Evolutionary conservation across 2,113 vertebrate genomes (phyloP).

Genomic region (Reinhardtius hippoglossoides): DNA sequence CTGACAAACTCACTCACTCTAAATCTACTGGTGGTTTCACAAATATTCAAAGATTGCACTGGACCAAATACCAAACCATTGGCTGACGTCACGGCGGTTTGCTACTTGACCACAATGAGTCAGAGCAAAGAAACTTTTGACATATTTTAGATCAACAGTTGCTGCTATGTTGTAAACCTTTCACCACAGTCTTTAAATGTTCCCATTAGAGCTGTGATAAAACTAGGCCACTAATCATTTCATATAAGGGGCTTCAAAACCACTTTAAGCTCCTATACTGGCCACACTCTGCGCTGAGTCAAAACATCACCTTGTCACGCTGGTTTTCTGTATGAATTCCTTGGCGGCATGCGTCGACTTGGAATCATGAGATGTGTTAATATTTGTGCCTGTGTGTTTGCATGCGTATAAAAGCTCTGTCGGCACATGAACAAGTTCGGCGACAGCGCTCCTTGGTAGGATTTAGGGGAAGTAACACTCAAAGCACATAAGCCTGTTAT

Average conservation of each 20-base stretch:
- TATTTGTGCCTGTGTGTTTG: slow-evolving; percentile 36
- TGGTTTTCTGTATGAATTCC: slow-evolving; percentile 58
- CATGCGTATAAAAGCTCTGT: slow-evolving; percentile 22
- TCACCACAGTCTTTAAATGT: slow-evolving; percentile 14
- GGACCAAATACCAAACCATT: too few species aligned
- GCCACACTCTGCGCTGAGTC: not conserved
- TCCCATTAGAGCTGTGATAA: slow-evolving; percentile 4
- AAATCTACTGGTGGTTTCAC: too few species aligned
- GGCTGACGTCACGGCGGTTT: too few species aligned
- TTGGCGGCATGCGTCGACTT: slow-evolving; percentile 24
- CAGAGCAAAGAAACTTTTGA: not conserved
- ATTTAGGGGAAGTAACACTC: slow-evolving; percentile 53
- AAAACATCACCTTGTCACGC: not conserved
- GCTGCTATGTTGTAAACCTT: slow-evolving; percentile 1
- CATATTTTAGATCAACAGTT: too few species aligned
- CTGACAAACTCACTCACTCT: too few species aligned
- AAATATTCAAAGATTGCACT: too few species aligned
- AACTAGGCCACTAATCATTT: slow-evolving; percentile 24
- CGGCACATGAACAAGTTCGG: slow-evolving; percentile 53
- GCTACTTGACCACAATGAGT: not conserved
- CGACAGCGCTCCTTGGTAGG: slow-evolving; percentile 69
- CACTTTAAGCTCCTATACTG: slow-evolving; percentile 10
- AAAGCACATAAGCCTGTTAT: slow-evolving; percentile 79
- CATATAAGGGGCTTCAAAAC: not conserved
- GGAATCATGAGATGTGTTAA: slow-evolving; percentile 45